Percentiles rank a stretch among this genome's conserved stretches.
phyloP scores from a whole-genome alignment of 2,888 invertebrate genomes.

The Dioctria rufipes region DNA sequence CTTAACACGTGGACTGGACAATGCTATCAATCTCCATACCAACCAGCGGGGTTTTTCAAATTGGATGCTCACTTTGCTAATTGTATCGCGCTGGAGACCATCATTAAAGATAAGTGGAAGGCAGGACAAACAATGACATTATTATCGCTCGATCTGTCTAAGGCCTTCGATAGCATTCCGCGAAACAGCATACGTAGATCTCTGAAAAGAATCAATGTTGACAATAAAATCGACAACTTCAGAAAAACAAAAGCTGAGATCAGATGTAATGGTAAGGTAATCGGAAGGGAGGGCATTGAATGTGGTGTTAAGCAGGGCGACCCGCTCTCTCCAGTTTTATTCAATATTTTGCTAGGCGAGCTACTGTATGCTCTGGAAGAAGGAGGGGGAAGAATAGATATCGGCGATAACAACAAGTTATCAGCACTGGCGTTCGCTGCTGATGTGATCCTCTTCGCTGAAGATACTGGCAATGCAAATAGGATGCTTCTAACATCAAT shows the following conservation, averaged over 20 bases:
- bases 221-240: not conserved
- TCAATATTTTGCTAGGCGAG: constrained; percentile 11
- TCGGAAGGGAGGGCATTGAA: not conserved
- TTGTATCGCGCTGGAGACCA: not conserved
- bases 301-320: constrained; percentile 11
- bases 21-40: not conserved
- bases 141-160: not conserved
- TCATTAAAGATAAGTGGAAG: not conserved
- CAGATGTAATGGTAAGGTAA: not conserved
- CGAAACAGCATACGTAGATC: not conserved
- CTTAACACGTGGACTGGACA: not conserved
- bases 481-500: too few relatives aligned
- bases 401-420: too few relatives aligned
- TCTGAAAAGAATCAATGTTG: not conserved
- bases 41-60: not conserved
- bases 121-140: not conserved
- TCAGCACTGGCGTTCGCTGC: too few relatives aligned
- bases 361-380: not conserved
- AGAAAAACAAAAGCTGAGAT: not conserved
- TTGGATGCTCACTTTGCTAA: not conserved
- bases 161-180: not conserved
- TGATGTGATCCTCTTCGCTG: not conserved
- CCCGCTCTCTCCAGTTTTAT: not conserved
- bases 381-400: not conserved
- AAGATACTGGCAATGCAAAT: not conserved